A percentile compares a stretch with the other conserved stretches of the same genome.
Conservation (phyloP, 2,797 vertebrate species). For the Ataeniobius toweri region DNA sequence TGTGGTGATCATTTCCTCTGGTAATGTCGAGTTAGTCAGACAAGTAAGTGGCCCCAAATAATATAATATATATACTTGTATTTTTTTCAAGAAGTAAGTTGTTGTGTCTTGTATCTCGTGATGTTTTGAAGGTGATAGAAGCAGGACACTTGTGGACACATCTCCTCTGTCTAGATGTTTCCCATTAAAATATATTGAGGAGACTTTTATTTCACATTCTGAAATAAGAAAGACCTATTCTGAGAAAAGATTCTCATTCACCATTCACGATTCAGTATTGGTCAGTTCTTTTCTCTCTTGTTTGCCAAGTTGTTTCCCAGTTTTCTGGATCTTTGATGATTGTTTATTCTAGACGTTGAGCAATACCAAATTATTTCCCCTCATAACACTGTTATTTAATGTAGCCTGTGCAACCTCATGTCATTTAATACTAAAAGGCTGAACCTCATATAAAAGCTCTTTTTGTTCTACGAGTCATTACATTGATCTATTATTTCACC, state of each 20-base stretch:
- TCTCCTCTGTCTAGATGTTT: too few relatives aligned
- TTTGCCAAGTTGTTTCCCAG: background rate
- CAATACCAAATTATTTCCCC: background rate
- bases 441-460: background rate
- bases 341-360: background rate
- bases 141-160: too few relatives aligned
- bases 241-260: background rate
- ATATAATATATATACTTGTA: too few relatives aligned
- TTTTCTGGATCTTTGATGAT: background rate
- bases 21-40: too few relatives aligned
- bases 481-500: background rate
- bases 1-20: too few relatives aligned
- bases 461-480: background rate
- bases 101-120: too few relatives aligned
- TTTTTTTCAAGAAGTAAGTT: too few relatives aligned
- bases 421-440: background rate
- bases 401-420: background rate
- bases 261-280: background rate
- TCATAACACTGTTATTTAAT: background rate
- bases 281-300: background rate
- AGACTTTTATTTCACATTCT: too few relatives aligned
- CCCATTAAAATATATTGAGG: too few relatives aligned
- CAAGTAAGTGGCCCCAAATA: too few relatives aligned
- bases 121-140: too few relatives aligned
- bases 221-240: background rate